Conservation (phyloP, 1,140 invertebrate species). For the Macrobrachium rosenbergii region DNA sequence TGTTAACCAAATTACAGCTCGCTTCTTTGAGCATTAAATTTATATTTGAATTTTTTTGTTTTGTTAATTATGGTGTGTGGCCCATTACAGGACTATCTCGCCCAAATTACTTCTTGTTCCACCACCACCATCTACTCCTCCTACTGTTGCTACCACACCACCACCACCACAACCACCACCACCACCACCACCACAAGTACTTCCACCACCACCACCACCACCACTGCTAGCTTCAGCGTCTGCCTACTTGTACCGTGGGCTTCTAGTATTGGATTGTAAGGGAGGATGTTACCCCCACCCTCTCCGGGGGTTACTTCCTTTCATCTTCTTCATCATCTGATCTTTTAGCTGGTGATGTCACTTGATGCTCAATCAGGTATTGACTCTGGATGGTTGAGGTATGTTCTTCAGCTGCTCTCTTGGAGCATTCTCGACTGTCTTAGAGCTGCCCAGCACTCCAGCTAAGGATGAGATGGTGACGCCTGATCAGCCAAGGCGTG, state of each 20-base stretch:
- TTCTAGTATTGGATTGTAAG: constrained; percentile 48
- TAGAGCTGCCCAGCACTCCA: constrained; percentile 4
- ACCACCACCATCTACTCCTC: constrained; percentile 65
- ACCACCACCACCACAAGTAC: constrained; percentile 57
- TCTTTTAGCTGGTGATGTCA: constrained; percentile 36
- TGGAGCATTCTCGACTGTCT: constrained; percentile 37
- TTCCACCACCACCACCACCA: constrained; percentile 57
- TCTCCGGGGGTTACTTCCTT: constrained; percentile 26
- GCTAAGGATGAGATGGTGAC: constrained; percentile 20
- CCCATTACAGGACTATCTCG: constrained; percentile 64
- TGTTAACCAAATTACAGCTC: constrained; percentile 27
- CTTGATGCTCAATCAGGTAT: constrained; percentile 13
- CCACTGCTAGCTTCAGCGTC: constrained; percentile 47
- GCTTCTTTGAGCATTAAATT: constrained; percentile 43
- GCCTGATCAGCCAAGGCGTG: constrained; percentile 45
- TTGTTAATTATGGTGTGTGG: constrained; percentile 64
- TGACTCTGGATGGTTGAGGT: constrained; percentile 23
- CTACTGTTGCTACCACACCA: constrained; percentile 65
- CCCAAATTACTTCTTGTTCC: constrained; percentile 65
- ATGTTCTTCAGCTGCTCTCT: background rate
- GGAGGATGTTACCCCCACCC: constrained; percentile 26
- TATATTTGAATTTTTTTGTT: constrained; percentile 36
- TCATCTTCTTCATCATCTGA: constrained; percentile 47
- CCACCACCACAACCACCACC: constrained; percentile 61
- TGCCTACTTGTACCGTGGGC: constrained; percentile 47